These are phyloP conservation scores for Lacerta agilis DNA, from an alignment of 2,797 vertebrate genomes.

Conservation along the genomic window DNA sequence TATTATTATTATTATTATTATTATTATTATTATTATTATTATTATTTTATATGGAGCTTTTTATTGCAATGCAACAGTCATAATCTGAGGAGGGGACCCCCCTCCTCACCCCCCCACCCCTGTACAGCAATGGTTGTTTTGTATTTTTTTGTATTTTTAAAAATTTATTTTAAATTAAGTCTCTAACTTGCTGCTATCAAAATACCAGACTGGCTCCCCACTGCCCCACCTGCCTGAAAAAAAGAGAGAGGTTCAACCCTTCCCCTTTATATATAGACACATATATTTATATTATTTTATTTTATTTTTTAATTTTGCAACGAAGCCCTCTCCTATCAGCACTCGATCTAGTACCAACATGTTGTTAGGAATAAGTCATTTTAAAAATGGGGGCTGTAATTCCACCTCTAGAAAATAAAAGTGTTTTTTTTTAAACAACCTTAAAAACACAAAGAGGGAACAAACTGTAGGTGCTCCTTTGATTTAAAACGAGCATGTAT, in stretches of 20 bases:
- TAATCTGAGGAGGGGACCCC: constrained; percentile 41
- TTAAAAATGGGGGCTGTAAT: constrained; percentile 41
- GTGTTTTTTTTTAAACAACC: too few relatives aligned
- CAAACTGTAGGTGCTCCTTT: constrained; percentile 37
- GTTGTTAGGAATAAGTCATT: constrained; percentile 21
- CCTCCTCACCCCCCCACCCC: constrained; percentile 12
- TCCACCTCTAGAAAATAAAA: constrained; percentile 46
- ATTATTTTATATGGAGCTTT: constrained; percentile 81
- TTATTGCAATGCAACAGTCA: constrained; percentile 61
- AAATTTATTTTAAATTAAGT: constrained; percentile 57
- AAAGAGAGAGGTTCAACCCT: constrained; percentile 6
- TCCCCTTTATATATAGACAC: constrained; percentile 61
- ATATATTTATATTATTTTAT: constrained; percentile 41
- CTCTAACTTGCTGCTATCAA: constrained; percentile 62
- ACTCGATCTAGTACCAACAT: constrained; percentile 45
- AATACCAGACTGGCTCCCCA: constrained; percentile 46
- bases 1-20: too few relatives aligned
- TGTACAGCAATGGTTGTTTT: constrained; percentile 43
- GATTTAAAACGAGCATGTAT: constrained; percentile 8
- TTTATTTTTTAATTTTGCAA: constrained; percentile 45
- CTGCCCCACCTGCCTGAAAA: neutral
- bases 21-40: too few relatives aligned
- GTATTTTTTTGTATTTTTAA: constrained; percentile 29
- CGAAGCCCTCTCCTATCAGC: constrained; percentile 51
- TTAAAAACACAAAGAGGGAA: neutral